These are phyloP conservation scores for Elysia chlorotica DNA, from an alignment of 1,140 invertebrate species.

Conservation along the genomic window DNA sequence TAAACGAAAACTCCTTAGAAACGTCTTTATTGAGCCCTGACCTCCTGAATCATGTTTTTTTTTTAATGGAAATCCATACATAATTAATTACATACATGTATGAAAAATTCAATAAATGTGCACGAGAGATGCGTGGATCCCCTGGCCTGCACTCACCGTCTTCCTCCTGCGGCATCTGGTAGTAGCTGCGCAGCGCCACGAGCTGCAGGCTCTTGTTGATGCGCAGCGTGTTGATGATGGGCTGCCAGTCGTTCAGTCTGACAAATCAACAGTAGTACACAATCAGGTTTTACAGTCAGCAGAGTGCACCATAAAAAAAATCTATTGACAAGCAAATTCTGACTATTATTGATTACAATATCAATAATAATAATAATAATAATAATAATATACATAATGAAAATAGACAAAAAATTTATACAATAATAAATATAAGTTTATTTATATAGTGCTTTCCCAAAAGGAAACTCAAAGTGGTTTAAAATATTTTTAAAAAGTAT, in stretches of 20 bases:
- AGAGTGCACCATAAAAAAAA: background rate
- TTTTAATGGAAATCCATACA: too few relatives aligned
- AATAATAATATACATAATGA: background rate
- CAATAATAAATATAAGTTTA: too few relatives aligned
- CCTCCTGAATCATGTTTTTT: too few relatives aligned
- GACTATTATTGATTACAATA: background rate
- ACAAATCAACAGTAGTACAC: background rate
- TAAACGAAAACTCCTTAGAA: too few relatives aligned
- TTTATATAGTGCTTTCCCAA: too few relatives aligned
- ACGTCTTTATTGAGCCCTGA: too few relatives aligned
- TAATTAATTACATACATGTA: too few relatives aligned
- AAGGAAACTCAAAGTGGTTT: too few relatives aligned
- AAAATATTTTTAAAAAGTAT: too few relatives aligned
- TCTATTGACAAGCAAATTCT: background rate
- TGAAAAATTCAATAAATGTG: too few relatives aligned
- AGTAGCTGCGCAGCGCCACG: constrained; percentile 56
- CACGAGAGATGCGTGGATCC: too few relatives aligned
- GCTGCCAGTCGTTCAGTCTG: constrained; percentile 55
- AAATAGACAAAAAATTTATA: background rate
- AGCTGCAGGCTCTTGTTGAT: constrained; percentile 61
- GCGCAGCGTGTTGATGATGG: constrained; percentile 57
- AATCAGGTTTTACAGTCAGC: background rate
- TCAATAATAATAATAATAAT: background rate
- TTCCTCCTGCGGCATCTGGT: constrained; percentile 42
- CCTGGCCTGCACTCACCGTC: too few relatives aligned